Percentiles rank a stretch among this genome's conserved stretches.
phyloP scores from a whole-genome alignment of 2,888 invertebrate genomes.

The Yponomeuta malinellus region DNA sequence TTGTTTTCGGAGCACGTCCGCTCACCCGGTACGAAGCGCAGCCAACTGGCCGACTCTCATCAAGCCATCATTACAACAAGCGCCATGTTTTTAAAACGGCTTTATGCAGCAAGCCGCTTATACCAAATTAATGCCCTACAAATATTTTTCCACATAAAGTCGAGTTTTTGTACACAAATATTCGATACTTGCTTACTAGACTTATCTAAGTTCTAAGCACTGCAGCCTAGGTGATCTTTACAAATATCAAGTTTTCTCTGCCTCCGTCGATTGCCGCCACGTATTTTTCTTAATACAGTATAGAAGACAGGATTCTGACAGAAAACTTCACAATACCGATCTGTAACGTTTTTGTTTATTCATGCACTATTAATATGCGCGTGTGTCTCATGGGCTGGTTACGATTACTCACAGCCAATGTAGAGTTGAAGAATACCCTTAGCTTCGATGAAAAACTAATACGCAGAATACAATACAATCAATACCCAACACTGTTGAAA shows the following conservation, averaged over 20 bases:
- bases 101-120: conserved; percentile 48
- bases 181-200: background rate
- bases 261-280: background rate
- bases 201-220: background rate
- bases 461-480: background rate
- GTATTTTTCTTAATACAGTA: background rate
- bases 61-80: conserved; percentile 67
- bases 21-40: conserved; percentile 34
- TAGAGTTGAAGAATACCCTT: conserved; percentile 18
- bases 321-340: background rate
- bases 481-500: background rate
- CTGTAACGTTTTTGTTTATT: conserved; percentile 11
- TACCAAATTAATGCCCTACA: conserved; percentile 65
- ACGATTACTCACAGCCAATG: background rate
- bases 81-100: conserved; percentile 73
- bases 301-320: too few relatives aligned
- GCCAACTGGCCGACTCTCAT: conserved; percentile 54
- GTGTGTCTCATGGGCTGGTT: conserved; percentile 11
- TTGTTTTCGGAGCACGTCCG: conserved; percentile 8
- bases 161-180: background rate
- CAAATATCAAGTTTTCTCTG: too few relatives aligned
- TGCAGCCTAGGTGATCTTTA: background rate
- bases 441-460: conserved; percentile 24
- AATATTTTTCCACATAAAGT: conserved; percentile 39
- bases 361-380: conserved; percentile 14